These are phyloP conservation scores for Grantiella picta DNA, from an alignment of 2,113 vertebrate genomes.

Conservation along the genomic window DNA sequence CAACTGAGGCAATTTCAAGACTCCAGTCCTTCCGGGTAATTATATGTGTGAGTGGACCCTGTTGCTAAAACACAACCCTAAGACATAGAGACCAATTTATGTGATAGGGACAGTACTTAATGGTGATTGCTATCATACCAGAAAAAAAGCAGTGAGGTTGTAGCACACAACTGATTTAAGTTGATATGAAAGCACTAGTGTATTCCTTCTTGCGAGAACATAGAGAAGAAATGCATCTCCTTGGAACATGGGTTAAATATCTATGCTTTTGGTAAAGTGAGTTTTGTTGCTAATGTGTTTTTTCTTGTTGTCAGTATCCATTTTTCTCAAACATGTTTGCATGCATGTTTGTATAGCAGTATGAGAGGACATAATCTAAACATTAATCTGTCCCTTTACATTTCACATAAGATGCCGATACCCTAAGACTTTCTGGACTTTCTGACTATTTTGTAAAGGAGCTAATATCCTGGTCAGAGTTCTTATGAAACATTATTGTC, in stretches of 20 bases:
- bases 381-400: neutral
- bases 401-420: neutral
- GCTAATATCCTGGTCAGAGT: neutral
- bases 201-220: neutral
- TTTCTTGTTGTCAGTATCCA: neutral
- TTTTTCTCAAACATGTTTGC: neutral
- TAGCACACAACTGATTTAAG: neutral
- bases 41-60: neutral
- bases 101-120: neutral
- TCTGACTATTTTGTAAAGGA: neutral
- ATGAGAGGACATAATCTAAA: neutral
- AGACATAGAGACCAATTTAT: neutral
- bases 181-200: neutral
- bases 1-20: neutral
- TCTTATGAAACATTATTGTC: neutral
- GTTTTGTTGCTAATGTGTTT: neutral
- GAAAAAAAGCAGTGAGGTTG: neutral
- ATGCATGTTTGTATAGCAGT: neutral
- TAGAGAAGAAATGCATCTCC: neutral
- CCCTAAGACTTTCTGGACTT: neutral
- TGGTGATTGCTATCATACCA: neutral
- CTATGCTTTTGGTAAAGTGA: neutral
- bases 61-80: neutral
- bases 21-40: neutral
- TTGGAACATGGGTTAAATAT: neutral